phyloP scores from a whole-genome alignment of 2,888 invertebrate species.

The Agonopterix heracliana region DNA sequence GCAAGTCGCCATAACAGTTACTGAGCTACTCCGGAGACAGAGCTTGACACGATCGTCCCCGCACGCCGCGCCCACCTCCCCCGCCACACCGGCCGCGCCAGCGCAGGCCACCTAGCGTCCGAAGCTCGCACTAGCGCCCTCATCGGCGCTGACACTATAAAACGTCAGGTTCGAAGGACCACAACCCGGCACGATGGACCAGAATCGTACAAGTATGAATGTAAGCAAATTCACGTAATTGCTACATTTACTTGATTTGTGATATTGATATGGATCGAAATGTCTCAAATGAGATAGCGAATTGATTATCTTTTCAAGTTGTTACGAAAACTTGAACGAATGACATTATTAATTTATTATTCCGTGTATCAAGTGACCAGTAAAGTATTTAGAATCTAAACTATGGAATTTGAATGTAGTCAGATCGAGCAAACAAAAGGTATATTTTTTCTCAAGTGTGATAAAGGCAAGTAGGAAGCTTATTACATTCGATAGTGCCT shows the following conservation, averaged over 20 bases:
- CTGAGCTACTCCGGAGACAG: slow-evolving; percentile 84
- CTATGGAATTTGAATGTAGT: background rate
- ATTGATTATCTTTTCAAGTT: no score
- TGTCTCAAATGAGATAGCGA: no score
- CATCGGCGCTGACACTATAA: slow-evolving; percentile 49
- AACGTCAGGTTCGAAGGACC: background rate
- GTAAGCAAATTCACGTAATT: no score
- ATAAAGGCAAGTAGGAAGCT: no score
- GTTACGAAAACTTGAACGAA: no score
- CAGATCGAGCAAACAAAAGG: no score
- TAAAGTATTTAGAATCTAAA: slow-evolving; percentile 3
- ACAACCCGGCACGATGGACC: background rate
- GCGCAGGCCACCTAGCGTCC: slow-evolving; percentile 60
- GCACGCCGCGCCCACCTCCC: slow-evolving; percentile 16
- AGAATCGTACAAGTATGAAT: background rate
- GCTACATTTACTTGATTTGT: no score
- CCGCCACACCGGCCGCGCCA: slow-evolving; percentile 17
- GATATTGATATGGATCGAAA: no score
- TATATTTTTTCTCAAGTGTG: no score
- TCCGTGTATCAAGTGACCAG: background rate
- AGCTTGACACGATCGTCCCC: slow-evolving; percentile 27
- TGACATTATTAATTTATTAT: no score
- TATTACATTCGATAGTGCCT: no score
- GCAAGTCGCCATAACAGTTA: slow-evolving; percentile 92
- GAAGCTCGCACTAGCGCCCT: slow-evolving; percentile 57